A percentile compares a stretch with the other conserved stretches of the same genome.
Conservation (phyloP, 2,113 vertebrate genomes). For the Ptilorrhoa leucosticta region DNA sequence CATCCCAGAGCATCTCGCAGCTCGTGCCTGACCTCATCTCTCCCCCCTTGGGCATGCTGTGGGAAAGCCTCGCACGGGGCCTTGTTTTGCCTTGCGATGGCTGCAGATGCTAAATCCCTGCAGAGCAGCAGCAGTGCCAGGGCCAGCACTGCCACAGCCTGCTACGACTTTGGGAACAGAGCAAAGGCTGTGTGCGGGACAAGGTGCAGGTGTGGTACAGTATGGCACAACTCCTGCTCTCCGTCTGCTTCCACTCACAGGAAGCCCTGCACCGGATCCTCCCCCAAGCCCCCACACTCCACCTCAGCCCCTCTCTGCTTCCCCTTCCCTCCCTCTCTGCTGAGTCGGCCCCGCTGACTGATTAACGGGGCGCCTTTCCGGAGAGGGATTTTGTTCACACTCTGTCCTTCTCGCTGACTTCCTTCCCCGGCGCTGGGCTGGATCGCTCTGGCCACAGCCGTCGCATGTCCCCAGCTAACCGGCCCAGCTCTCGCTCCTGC, state of each 20-base stretch:
- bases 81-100: background rate
- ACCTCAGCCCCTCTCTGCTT: slow-evolving; percentile 25
- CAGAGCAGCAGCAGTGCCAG: background rate
- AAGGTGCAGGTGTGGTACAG: background rate
- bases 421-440: background rate
- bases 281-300: background rate
- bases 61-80: fast-evolving
- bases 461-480: background rate
- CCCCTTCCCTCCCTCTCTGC: slow-evolving; percentile 33
- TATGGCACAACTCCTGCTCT: background rate
- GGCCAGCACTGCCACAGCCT: fast-evolving
- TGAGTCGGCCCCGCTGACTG: background rate
- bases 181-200: background rate
- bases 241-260: background rate
- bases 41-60: fast-evolving
- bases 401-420: slow-evolving; percentile 29
- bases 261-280: slow-evolving; percentile 36
- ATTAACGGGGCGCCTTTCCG: background rate
- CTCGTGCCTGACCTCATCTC: background rate
- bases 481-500: fast-evolving
- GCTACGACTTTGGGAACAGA: background rate
- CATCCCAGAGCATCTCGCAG: background rate
- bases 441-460: fast-evolving
- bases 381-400: background rate
- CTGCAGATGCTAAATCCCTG: background rate